Percentiles rank a stretch among this genome's conserved stretches.
These are phyloP conservation scores for Macrochelys suwanniensis DNA, from an alignment of 2,797 vertebrate species.

Conservation along the genomic window DNA sequence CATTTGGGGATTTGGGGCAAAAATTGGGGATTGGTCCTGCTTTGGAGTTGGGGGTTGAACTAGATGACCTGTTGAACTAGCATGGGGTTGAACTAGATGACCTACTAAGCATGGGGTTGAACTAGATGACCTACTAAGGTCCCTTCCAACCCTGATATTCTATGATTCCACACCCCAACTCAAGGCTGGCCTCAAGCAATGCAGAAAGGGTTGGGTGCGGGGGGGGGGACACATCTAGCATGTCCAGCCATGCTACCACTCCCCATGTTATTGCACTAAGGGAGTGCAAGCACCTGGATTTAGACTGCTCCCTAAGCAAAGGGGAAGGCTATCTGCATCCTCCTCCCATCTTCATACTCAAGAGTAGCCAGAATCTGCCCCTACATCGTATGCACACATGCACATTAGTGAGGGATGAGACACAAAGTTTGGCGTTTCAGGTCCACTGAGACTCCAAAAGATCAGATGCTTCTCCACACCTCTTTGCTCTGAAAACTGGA, in stretches of 20 bases:
- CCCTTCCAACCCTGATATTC: too few relatives aligned
- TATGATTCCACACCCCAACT: neutral
- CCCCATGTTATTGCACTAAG: neutral
- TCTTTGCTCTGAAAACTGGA: neutral
- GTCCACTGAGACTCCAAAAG: neutral
- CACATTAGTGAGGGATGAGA: neutral
- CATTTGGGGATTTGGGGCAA: too few relatives aligned
- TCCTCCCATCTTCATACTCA: neutral
- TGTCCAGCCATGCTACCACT: neutral
- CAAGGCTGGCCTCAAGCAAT: neutral
- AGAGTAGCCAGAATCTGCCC: neutral
- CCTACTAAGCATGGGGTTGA: too few relatives aligned
- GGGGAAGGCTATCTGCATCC: neutral
- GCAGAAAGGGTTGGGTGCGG: neutral
- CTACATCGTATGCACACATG: neutral
- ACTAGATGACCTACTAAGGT: too few relatives aligned
- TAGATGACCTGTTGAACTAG: too few relatives aligned
- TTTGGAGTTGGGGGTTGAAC: too few relatives aligned
- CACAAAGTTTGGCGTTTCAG: neutral
- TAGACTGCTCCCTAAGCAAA: neutral
- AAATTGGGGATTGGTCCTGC: too few relatives aligned
- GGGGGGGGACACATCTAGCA: too few relatives aligned
- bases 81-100: too few relatives aligned
- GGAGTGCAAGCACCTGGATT: neutral
- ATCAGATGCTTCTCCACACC: neutral